A percentile compares a stretch with the other conserved stretches of the same genome.
Conservation (phyloP, 2,888 invertebrate species). For the Stenolophus ochropezus region DNA sequence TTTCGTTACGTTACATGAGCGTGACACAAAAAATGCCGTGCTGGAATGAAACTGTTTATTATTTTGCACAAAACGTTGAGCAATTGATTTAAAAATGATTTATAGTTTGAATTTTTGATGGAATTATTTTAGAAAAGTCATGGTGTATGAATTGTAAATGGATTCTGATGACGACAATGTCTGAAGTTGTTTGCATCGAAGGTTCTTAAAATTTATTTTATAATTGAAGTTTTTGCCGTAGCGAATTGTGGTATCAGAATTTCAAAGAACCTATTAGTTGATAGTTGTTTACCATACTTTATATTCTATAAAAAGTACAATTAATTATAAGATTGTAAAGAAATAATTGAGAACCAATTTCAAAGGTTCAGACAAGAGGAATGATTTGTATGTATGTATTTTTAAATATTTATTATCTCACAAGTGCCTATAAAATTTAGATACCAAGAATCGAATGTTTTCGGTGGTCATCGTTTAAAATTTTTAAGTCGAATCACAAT, state of each 20-base stretch:
- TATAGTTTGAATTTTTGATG: conserved; percentile 3
- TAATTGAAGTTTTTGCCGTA: background rate
- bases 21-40: conserved; percentile 11
- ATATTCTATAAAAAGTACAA: background rate
- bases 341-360: too few relatives aligned
- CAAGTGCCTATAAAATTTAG: too few relatives aligned
- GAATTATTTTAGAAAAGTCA: background rate
- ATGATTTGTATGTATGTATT: too few relatives aligned
- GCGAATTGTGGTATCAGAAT: background rate
- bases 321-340: too few relatives aligned
- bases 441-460: too few relatives aligned
- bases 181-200: background rate
- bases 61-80: background rate
- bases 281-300: too few relatives aligned
- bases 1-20: conserved; percentile 10
- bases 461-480: too few relatives aligned
- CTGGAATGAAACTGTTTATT: background rate
- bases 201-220: background rate
- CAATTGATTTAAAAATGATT: conserved; percentile 1
- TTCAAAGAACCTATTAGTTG: too few relatives aligned
- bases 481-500: too few relatives aligned
- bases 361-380: too few relatives aligned
- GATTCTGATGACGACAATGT: background rate
- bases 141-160: background rate
- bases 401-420: too few relatives aligned